Conservation (phyloP, 2,888 invertebrate species). For the Nebria salina region DNA sequence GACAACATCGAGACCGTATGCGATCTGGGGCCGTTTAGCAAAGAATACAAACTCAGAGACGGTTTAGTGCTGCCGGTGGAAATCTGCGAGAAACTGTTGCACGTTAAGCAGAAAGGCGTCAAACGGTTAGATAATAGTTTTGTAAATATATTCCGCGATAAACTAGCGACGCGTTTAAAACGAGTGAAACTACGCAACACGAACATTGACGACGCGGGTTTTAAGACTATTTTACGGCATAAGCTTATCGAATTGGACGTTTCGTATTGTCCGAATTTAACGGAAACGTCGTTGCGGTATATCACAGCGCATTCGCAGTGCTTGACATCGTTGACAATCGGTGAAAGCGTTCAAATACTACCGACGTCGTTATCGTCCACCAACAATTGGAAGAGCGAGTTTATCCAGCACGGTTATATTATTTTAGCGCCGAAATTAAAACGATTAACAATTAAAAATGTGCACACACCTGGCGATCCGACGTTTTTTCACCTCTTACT, state of each 20-base stretch:
- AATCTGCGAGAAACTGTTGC: conserved; percentile 75
- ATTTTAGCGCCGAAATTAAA: conserved; percentile 70
- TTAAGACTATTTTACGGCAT: conserved; percentile 77
- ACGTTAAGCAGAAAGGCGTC: conserved; percentile 65
- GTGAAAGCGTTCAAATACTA: conserved; percentile 72
- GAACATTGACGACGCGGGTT: conserved; percentile 75
- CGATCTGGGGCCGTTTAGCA: conserved; percentile 61
- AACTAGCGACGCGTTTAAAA: conserved; percentile 73
- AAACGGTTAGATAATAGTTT: conserved; percentile 71
- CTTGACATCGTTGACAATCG: conserved; percentile 76
- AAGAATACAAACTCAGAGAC: conserved; percentile 67
- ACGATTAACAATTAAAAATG: conserved; percentile 68
- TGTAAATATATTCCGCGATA: conserved; percentile 76
- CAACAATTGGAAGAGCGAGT: conserved; percentile 53
- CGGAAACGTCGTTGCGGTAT: conserved; percentile 70
- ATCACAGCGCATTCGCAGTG: conserved; percentile 77
- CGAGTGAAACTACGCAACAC: conserved; percentile 77
- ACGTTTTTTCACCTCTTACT: conserved; percentile 68
- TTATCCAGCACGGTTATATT: conserved; percentile 63
- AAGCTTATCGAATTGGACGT: conserved; percentile 79
- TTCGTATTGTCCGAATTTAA: conserved; percentile 76
- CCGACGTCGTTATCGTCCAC: conserved; percentile 57
- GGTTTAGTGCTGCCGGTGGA: conserved; percentile 75
- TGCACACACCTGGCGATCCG: conserved; percentile 62
- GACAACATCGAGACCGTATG: conserved; percentile 72